Conservation (phyloP, 1,140 invertebrate genomes). For the Drosophila serrata region DNA sequence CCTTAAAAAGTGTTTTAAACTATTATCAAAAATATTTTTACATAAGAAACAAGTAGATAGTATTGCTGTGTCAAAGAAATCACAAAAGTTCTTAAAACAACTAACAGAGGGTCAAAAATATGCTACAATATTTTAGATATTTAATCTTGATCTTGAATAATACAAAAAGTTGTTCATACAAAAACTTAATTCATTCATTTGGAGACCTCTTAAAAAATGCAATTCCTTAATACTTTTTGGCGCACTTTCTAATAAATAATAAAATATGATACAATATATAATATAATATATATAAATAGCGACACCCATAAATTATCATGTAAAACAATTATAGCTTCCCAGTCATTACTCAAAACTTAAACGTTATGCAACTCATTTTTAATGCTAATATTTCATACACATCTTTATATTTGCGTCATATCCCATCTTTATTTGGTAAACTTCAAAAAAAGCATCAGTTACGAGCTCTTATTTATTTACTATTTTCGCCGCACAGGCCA, state of each 20-base stretch:
- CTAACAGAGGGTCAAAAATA: too few relatives aligned
- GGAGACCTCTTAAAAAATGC: too few relatives aligned
- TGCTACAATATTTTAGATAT: too few relatives aligned
- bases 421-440: conserved; percentile 14
- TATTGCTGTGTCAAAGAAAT: too few relatives aligned
- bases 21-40: neutral
- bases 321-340: neutral
- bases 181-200: too few relatives aligned
- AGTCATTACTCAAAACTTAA: neutral
- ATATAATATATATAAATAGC: neutral
- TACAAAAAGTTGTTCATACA: too few relatives aligned
- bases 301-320: neutral
- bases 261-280: too few relatives aligned
- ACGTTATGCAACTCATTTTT: neutral
- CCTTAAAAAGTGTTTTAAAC: neutral
- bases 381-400: conserved; percentile 21
- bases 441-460: conserved; percentile 61
- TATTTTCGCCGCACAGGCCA: conserved; percentile 64
- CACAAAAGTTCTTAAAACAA: too few relatives aligned
- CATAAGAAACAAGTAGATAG: too few relatives aligned
- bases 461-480: conserved; percentile 73
- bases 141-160: too few relatives aligned
- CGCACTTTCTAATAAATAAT: too few relatives aligned
- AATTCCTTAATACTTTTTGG: too few relatives aligned
- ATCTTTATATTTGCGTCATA: conserved; percentile 4